phyloP scores from a whole-genome alignment of 2,797 vertebrate species.

The Heterohyrax brucei region DNA sequence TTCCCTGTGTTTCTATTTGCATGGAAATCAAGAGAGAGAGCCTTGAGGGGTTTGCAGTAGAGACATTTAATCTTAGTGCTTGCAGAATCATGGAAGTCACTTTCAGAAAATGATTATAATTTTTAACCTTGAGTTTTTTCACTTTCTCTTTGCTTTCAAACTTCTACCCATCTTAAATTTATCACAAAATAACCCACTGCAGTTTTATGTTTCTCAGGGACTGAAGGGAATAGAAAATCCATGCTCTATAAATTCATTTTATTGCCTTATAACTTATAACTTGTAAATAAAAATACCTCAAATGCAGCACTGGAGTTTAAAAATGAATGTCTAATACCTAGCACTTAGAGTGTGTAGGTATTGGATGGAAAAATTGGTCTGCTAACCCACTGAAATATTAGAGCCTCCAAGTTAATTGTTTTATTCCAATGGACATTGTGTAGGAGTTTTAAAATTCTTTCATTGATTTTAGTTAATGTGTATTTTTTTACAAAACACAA shows the following conservation, averaged over 20 bases:
- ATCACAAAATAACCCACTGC: constrained; percentile 39
- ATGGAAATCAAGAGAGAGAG: constrained; percentile 63
- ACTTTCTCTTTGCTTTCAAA: constrained; percentile 43
- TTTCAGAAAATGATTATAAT: constrained; percentile 63
- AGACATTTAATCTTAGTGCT: constrained; percentile 12
- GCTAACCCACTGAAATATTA: constrained; percentile 46
- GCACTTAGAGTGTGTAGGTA: neutral
- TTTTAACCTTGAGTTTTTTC: constrained; percentile 3
- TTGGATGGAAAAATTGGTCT: constrained; percentile 60
- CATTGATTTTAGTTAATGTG: constrained; percentile 76
- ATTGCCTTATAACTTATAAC: neutral
- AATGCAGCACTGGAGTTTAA: constrained; percentile 18
- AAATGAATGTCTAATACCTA: constrained; percentile 28
- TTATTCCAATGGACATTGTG: constrained; percentile 59
- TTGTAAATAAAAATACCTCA: constrained; percentile 65
- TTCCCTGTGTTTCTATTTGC: constrained; percentile 61
- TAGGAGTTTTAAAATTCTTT: constrained; percentile 72
- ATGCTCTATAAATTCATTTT: constrained; percentile 60
- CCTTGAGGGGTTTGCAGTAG: neutral
- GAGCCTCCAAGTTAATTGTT: constrained; percentile 70
- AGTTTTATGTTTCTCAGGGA: neutral
- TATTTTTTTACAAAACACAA: constrained; percentile 68
- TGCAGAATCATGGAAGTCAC: constrained; percentile 19
- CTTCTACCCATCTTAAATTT: constrained; percentile 21
- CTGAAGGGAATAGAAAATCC: neutral